A percentile compares a stretch with the other conserved stretches of the same genome.
phyloP scores from a whole-genome alignment of 2,888 invertebrate genomes.

The Charanyca ferruginea region DNA sequence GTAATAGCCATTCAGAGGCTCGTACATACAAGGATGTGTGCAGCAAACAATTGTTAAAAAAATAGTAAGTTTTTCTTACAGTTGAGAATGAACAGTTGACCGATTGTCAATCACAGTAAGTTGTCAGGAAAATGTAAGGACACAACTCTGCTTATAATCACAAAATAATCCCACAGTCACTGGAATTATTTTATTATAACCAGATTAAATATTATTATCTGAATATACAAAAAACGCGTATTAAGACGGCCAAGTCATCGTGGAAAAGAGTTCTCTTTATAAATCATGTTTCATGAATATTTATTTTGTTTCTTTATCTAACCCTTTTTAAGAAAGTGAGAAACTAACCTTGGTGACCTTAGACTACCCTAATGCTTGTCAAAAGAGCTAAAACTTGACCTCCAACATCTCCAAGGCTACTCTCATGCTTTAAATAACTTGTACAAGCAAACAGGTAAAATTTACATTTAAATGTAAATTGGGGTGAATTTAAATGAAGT shows the following conservation, averaged over 20 bases:
- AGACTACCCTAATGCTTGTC: conserved; percentile 16
- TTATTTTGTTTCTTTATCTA: conserved; percentile 9
- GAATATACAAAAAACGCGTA: background rate
- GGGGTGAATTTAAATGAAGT: conserved; percentile 62
- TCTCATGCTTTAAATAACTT: conserved; percentile 61
- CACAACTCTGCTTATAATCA: no score
- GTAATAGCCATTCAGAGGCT: no score
- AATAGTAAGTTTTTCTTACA: no score
- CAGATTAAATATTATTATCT: conserved; percentile 14
- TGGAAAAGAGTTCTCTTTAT: background rate
- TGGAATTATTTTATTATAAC: background rate
- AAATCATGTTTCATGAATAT: conserved; percentile 12
- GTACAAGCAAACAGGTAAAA: conserved; percentile 56
- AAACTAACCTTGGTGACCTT: conserved; percentile 47
- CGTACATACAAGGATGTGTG: no score
- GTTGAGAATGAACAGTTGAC: no score
- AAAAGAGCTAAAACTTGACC: conserved; percentile 49
- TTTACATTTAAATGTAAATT: conserved; percentile 44
- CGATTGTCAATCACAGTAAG: no score
- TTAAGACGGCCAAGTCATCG: background rate
- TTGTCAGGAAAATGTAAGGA: no score
- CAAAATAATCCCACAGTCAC: no score
- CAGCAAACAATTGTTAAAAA: no score
- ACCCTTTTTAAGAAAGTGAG: conserved; percentile 37
- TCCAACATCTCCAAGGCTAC: conserved; percentile 52